Conservation (phyloP, 2,797 vertebrate species). For the Pangasius djambal region DNA sequence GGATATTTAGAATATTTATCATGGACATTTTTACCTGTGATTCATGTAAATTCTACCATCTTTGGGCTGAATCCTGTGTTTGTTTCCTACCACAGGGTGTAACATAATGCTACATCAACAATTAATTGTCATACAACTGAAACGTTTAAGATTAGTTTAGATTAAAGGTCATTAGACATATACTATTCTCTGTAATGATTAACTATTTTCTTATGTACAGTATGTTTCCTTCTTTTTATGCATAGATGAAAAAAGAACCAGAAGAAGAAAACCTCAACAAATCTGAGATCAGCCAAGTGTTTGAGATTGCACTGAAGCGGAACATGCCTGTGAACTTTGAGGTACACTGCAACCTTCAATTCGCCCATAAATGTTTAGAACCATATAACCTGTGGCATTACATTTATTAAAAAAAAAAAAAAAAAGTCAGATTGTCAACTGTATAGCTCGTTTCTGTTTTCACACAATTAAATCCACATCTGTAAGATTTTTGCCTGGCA, state of each 20-base stretch:
- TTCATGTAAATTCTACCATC: background rate
- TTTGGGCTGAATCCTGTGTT: background rate
- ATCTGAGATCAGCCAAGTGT: conserved; percentile 99
- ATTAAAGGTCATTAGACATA: background rate
- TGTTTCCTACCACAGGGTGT: background rate
- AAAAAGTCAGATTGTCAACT: background rate
- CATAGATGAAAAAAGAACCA: conserved; percentile 89
- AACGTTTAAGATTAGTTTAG: background rate
- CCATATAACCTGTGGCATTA: background rate
- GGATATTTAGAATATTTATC: no score
- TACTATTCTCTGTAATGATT: background rate
- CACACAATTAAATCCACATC: background rate
- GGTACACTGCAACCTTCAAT: conserved; percentile 67
- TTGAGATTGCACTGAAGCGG: conserved; percentile 98
- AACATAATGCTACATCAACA: background rate
- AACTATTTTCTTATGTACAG: background rate
- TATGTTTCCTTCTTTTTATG: conserved; percentile 21
- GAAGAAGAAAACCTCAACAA: conserved; percentile 98
- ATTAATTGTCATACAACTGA: background rate
- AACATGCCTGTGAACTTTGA: conserved; percentile 99
- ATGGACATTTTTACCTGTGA: background rate
- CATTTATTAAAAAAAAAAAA: background rate
- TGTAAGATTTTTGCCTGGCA: background rate
- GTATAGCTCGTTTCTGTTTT: background rate
- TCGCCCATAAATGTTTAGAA: background rate